phyloP scores from a whole-genome alignment of 2,113 vertebrate genomes.

The Heloderma charlesbogerti region DNA sequence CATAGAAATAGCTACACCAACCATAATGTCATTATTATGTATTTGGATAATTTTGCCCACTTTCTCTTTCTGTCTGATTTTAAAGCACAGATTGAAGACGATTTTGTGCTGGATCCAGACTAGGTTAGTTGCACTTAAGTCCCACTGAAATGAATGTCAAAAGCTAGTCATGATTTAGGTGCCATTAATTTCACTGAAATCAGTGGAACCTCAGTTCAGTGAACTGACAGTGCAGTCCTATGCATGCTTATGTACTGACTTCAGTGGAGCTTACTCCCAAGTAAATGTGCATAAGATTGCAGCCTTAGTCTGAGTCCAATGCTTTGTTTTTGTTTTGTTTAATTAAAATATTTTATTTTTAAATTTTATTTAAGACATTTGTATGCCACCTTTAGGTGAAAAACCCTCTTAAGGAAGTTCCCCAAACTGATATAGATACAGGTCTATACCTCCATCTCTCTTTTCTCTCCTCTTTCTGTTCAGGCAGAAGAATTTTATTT shows the following conservation, averaged over 20 bases:
- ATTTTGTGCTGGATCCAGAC: not conserved
- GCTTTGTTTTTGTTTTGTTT: not conserved
- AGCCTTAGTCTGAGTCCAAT: not conserved
- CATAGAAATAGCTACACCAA: not conserved
- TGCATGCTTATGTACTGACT: too few relatives aligned
- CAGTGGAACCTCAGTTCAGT: too few relatives aligned
- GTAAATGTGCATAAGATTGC: not conserved
- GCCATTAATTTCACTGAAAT: too few relatives aligned
- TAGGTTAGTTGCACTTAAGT: not conserved
- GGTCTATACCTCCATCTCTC: not conserved
- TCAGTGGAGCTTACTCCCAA: too few relatives aligned
- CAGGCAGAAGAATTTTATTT: too few relatives aligned
- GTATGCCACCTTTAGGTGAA: too few relatives aligned
- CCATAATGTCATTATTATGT: not conserved
- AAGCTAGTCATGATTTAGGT: too few relatives aligned
- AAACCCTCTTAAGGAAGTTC: too few relatives aligned
- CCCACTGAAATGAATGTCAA: not conserved
- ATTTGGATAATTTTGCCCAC: too few relatives aligned
- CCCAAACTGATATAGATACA: not conserved
- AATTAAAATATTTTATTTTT: not conserved
- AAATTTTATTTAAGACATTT: too few relatives aligned
- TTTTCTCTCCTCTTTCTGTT: not conserved
- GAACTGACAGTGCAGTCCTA: too few relatives aligned
- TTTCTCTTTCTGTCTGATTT: not conserved
- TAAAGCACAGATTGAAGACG: not conserved